Conservation (phyloP, 2,113 vertebrate species). For the Hyperopisus bebe region DNA sequence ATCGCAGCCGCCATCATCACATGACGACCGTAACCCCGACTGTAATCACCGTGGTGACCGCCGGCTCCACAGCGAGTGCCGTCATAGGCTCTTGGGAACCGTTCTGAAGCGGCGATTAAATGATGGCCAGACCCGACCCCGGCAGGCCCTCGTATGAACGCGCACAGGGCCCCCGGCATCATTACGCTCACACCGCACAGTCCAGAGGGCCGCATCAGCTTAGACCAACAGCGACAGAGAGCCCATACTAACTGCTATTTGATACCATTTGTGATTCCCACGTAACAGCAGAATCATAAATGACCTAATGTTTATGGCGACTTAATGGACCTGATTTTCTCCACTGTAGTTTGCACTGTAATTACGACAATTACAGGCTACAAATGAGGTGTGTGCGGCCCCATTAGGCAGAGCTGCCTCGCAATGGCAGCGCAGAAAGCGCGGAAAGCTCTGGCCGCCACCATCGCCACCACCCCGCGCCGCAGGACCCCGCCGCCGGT, state of each 20-base stretch:
- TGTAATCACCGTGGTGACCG: neutral
- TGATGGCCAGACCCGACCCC: neutral
- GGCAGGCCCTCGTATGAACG: neutral
- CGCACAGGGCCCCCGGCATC: neutral
- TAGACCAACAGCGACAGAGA: slow-evolving; percentile 29
- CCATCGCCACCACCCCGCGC: neutral
- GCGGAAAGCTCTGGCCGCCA: neutral
- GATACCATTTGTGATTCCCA: slow-evolving; percentile 49
- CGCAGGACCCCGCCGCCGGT: slow-evolving; percentile 37
- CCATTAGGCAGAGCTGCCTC: slow-evolving; percentile 54
- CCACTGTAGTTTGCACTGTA: slow-evolving; percentile 60
- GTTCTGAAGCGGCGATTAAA: neutral
- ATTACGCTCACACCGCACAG: neutral
- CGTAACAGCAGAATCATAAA: slow-evolving; percentile 47
- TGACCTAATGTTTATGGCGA: slow-evolving; percentile 67
- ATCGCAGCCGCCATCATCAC: neutral
- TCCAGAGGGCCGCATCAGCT: neutral
- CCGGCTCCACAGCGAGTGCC: neutral
- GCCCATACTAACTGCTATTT: slow-evolving; percentile 52
- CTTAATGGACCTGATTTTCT: slow-evolving; percentile 64
- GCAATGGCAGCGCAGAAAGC: slow-evolving; percentile 31
- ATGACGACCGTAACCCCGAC: neutral
- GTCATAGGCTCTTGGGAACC: neutral
- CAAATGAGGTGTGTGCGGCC: slow-evolving; percentile 58
- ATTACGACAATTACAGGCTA: slow-evolving; percentile 66